phyloP scores from a whole-genome alignment of 2,113 vertebrate genomes.

The Gila orcuttii region DNA sequence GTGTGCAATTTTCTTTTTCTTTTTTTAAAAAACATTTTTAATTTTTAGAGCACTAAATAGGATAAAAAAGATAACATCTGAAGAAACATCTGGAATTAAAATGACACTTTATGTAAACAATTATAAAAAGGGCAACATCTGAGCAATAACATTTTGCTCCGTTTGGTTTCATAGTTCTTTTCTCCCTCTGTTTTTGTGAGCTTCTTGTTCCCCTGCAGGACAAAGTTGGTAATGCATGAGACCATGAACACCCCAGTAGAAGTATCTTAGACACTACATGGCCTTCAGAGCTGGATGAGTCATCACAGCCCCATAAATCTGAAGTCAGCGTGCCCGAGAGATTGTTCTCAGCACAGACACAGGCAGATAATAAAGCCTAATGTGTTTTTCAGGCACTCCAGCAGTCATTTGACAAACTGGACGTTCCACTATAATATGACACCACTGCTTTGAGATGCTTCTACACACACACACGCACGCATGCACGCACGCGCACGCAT shows the following conservation, averaged over 20 bases:
- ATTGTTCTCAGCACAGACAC: background rate
- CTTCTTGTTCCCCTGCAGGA: background rate
- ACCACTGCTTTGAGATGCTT: slow-evolving; percentile 37
- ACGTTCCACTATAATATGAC: slow-evolving; percentile 44
- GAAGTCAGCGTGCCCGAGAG: slow-evolving; percentile 6
- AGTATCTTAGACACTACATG: slow-evolving; percentile 6
- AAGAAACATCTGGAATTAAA: background rate
- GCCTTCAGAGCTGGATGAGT: slow-evolving; percentile 17
- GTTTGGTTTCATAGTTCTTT: background rate
- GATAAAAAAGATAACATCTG: background rate
- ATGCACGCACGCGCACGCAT: background rate
- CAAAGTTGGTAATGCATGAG: background rate
- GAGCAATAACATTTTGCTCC: background rate
- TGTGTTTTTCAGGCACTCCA: slow-evolving; percentile 35
- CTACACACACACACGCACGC: slow-evolving; percentile 18
- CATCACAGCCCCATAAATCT: background rate
- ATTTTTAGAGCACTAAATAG: no score
- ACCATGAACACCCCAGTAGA: background rate
- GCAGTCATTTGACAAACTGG: slow-evolving; percentile 32
- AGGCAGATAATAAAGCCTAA: slow-evolving; percentile 15
- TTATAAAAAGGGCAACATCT: background rate
- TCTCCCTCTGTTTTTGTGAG: background rate
- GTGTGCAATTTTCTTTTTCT: no score
- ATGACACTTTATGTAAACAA: background rate
- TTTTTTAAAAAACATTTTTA: no score